Evolutionary conservation across 2,113 vertebrate species (phyloP).

Genomic region (Melanocharis versteri): DNA sequence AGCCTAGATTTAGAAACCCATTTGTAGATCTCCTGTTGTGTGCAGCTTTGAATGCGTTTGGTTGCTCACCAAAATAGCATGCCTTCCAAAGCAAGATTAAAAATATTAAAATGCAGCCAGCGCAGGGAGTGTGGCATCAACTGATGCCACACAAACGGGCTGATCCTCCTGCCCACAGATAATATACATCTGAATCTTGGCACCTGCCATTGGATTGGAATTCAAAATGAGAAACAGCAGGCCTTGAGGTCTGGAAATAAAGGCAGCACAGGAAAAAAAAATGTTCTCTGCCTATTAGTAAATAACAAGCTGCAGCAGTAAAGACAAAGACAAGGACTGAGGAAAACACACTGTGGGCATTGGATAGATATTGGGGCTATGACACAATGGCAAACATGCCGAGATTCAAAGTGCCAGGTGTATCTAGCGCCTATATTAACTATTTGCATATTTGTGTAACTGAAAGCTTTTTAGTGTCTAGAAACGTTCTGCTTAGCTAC

Average conservation of each 20-base stretch:
- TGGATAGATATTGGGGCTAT: not conserved
- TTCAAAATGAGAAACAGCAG: constrained; percentile 56
- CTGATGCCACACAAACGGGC: not conserved
- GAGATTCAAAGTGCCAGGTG: not conserved
- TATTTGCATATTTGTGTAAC: not conserved
- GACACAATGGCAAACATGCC: not conserved
- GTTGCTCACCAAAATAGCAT: constrained; percentile 50
- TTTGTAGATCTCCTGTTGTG: constrained; percentile 44
- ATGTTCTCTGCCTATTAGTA: constrained; percentile 32
- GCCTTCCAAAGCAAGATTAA: constrained; percentile 40
- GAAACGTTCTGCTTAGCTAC: not conserved
- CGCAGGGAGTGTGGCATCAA: not conserved
- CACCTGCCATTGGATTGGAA: constrained; percentile 35
- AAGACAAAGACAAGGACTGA: not conserved
- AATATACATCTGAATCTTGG: constrained; percentile 44
- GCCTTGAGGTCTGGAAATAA: constrained; percentile 39
- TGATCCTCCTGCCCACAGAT: constrained; percentile 1
- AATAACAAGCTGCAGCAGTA: constrained; percentile 45
- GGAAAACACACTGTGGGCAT: not conserved
- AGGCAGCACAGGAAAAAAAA: constrained; percentile 5
- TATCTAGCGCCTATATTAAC: not conserved
- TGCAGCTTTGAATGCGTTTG: constrained; percentile 24
- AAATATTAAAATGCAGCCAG: constrained; percentile 46
- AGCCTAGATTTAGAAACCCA: constrained; percentile 37
- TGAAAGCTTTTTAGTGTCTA: not conserved